Evolutionary conservation across 2,888 invertebrate species (phyloP), one percentile per base, ranked within the genome.

Genomic region (Tetheella fluctuosa): DNA sequence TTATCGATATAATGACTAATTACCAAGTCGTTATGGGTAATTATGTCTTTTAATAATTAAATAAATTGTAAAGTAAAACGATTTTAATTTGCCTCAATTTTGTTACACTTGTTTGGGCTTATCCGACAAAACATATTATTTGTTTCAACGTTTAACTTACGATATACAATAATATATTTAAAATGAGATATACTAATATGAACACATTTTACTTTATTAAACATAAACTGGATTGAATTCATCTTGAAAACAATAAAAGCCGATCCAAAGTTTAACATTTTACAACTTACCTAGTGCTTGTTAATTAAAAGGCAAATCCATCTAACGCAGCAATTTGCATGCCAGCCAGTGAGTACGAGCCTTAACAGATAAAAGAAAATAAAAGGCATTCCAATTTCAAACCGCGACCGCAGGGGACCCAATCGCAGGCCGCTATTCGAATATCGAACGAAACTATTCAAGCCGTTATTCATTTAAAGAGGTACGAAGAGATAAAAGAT

Each of bases 401-500:
- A 20, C 48, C 48, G 48, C 48, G 48, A 48, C 48, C 48, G 15
- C 48, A 48, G 48, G 39, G 71, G 58, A 59, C 60, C 64, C 67
- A 76, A 72, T 74, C 70, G 70, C 62, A 59, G 57, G 60, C 62
- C 62, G 69, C 69, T 67, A 73, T 76, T 80, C 63, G 65, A 80
- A 81, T 78, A 80, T 78, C 74, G 76, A 81, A 79, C 75, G 75
- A 76, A 79, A 74, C 68, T 63, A 62, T 62, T 59, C 60, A 66
- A 67, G 64, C 71, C 73, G 74, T 79, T 75, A 80, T 81, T 81
- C 77, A 75, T 80, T 83, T 81, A 76, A 68, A 71, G 61, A 65
- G 68, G 69, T 60, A 68, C 72, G 76, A 62, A 59, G 60, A 71
- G 70, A 81, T 80, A 80, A 79, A 80, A 83, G 76, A 77, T 70